Conservation (phyloP, 2,888 invertebrate species). For the Heliconius erato region DNA sequence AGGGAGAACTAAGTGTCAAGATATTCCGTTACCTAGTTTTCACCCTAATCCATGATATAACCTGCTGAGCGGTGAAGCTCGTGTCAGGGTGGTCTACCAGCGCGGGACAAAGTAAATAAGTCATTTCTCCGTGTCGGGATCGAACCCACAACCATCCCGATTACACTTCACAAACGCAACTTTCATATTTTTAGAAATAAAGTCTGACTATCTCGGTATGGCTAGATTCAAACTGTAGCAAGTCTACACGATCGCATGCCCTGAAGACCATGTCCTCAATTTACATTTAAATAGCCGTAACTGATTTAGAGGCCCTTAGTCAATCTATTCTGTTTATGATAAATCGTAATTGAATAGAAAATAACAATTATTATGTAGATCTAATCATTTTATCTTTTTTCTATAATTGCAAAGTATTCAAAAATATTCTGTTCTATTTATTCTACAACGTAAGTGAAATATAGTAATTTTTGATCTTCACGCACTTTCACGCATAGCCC, state of each 20-base stretch:
- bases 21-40: not conserved
- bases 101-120: no score
- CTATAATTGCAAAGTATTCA: not conserved
- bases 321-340: constrained; percentile 34
- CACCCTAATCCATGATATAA: no score
- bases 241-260: constrained; percentile 26
- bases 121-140: no score
- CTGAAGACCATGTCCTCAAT: constrained; percentile 41
- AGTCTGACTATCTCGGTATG: not conserved
- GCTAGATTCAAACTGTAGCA: not conserved
- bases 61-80: no score
- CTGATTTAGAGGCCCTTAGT: constrained; percentile 37
- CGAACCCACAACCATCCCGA: no score
- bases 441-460: not conserved
- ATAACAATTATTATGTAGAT: not conserved
- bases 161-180: no score
- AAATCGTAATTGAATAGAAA: constrained; percentile 7
- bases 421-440: no score
- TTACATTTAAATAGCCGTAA: constrained; percentile 49
- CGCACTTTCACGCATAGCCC: no score
- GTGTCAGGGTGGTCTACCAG: no score
- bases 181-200: no score
- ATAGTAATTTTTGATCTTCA: no score
- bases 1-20: not conserved
- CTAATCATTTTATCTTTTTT: not conserved